Evolutionary conservation across 2,797 vertebrate genomes (phyloP).

Genomic region (Diglossa cyanea): DNA sequence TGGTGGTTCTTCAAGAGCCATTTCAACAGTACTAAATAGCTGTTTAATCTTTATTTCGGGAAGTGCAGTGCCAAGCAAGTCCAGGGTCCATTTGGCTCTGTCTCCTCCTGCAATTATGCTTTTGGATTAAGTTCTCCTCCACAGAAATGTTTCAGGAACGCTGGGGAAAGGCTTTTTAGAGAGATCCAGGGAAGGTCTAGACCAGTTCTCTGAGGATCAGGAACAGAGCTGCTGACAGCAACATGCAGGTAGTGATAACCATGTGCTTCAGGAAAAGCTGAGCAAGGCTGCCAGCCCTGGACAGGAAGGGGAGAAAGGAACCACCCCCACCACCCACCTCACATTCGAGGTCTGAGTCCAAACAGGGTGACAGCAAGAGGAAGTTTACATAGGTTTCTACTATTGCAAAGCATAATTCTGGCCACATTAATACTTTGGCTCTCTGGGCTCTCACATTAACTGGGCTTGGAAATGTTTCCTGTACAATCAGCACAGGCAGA

Average conservation of each 20-base stretch:
- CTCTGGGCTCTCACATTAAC: background rate
- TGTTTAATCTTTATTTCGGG: background rate
- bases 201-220: background rate
- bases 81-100: background rate
- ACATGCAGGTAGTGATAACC: background rate
- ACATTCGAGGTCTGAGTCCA: accelerated
- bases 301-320: background rate
- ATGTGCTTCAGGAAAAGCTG: background rate
- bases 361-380: background rate
- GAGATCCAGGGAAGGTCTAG: background rate
- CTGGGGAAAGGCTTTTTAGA: background rate
- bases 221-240: background rate
- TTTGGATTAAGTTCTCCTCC: background rate
- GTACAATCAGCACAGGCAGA: background rate
- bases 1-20: background rate
- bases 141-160: background rate
- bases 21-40: background rate
- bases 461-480: background rate
- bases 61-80: background rate
- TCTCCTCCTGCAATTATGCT: background rate
- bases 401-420: background rate
- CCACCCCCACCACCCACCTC: background rate
- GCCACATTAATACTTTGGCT: background rate
- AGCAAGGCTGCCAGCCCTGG: accelerated
- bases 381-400: background rate